Evolutionary conservation across 2,888 invertebrate genomes (phyloP).

Genomic region (Polyploca ridens): DNA sequence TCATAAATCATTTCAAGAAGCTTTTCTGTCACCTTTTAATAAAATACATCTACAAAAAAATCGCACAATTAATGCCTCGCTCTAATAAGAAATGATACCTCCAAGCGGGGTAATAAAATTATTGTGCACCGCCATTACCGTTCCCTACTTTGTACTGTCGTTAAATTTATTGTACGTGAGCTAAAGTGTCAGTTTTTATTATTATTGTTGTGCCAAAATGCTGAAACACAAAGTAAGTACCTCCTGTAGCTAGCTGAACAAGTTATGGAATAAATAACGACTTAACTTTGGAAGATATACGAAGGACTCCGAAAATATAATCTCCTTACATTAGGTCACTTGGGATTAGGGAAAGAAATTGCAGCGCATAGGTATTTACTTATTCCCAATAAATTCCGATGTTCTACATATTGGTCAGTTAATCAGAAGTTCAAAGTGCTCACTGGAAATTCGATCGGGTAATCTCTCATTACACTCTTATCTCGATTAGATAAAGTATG

Average conservation of each 20-base stretch:
- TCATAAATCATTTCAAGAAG: neutral
- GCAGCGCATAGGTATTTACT: too few species aligned
- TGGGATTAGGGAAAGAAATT: too few species aligned
- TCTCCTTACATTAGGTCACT: too few species aligned
- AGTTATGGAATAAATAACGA: neutral
- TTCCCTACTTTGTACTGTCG: neutral
- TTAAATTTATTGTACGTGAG: slow-evolving; percentile 1
- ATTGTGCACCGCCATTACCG: neutral
- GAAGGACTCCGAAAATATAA: neutral
- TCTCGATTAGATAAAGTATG: too few species aligned
- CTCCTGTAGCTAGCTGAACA: neutral
- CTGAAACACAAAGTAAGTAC: slow-evolving; percentile 4
- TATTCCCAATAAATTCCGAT: too few species aligned
- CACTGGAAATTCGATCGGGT: too few species aligned
- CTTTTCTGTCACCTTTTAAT: neutral
- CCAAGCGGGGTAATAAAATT: neutral
- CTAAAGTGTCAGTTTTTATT: neutral
- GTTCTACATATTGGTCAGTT: too few species aligned
- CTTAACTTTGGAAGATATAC: neutral
- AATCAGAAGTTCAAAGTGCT: too few species aligned
- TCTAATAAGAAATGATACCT: neutral
- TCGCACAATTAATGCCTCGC: neutral
- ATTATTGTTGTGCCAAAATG: neutral
- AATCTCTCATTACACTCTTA: too few species aligned
- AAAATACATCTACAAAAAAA: neutral